phyloP scores from a whole-genome alignment of 2,888 invertebrate species.

The Brachypalpus laphriformis region DNA sequence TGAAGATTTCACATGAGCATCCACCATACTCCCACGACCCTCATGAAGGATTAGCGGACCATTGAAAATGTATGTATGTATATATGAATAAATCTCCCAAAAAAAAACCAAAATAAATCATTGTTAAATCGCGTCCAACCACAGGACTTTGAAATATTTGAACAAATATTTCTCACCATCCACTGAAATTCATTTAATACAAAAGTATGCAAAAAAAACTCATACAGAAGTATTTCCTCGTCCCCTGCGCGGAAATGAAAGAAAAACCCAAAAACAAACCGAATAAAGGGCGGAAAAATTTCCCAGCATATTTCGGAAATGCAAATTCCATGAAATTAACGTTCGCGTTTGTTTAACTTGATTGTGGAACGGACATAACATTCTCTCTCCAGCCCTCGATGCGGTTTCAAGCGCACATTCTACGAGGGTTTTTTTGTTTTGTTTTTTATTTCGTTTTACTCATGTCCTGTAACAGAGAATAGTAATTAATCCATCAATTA shows the following conservation, averaged over 20 bases:
- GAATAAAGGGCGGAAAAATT: neutral
- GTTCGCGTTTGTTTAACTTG: neutral
- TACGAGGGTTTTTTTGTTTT: conserved; percentile 6
- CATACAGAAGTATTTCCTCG: neutral
- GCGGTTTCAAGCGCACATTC: conserved; percentile 11
- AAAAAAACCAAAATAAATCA: neutral
- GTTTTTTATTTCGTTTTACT: neutral
- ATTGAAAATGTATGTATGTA: no score
- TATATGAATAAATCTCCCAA: neutral
- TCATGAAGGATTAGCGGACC: no score
- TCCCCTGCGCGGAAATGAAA: neutral
- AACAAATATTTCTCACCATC: neutral
- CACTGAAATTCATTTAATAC: conserved; percentile 1
- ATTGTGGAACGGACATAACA: conserved; percentile 1
- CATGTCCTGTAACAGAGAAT: neutral
- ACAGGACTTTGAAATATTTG: neutral
- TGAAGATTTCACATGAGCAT: no score
- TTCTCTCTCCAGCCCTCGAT: neutral
- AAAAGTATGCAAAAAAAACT: neutral
- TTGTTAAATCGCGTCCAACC: neutral
- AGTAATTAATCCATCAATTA: conserved; percentile 31
- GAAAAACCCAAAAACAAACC: neutral
- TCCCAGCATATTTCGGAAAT: neutral
- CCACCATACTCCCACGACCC: no score
- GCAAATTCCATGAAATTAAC: conserved; percentile 12